Evolutionary conservation across 1,140 invertebrate genomes (phyloP), one percentile per base, ranked within the genome.

Genomic region (Thaumatotibia leucotreta): DNA sequence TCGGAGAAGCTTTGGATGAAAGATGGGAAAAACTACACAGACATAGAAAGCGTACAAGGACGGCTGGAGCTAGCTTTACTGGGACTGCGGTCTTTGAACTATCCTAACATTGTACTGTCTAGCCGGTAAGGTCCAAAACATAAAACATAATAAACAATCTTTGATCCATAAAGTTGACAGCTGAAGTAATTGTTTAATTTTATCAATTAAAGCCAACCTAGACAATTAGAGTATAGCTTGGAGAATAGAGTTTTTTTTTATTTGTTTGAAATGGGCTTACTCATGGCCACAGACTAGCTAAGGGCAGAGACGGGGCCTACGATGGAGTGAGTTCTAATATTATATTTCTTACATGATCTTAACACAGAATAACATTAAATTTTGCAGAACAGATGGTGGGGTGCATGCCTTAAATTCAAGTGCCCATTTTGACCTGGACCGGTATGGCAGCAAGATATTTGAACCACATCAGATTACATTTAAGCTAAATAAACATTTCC

Each of bases 381-480:
- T 76, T 78, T 86, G 68, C 75, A 96, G 95, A 74, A 96, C 95
- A 86, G 95, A 96, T 92, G 84, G 92, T 8, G 95, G 95, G 65
- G 95, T 96, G 4, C 95, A 96, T 88, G 94, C 94, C 1, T 74
- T 95, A 10, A 91, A 92, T 72, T 85, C 92, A 11, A 92, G 92
- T n/a, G 93, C 93, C 29, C 94, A 95, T 72, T 91, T 95, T 66
- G 94, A 95, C 68, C 68, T 96, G 65, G 73, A 91, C 20, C 91
- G 88, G 58, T 69, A 63, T 20, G 87, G 91, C 65, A 70, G 88
- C 14, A 50, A 61, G 4, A 77, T 92, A n/a, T 94, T 93, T 73
- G 77, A 93, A 61, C 79, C 92, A 0, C 23, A 73, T 0, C 39
- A 58, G 1, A 69, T 94, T 39, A 88, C 91, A 4, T 75, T 70